phyloP scores from a whole-genome alignment of 2,797 vertebrate species.

The Lophura swinhoii region DNA sequence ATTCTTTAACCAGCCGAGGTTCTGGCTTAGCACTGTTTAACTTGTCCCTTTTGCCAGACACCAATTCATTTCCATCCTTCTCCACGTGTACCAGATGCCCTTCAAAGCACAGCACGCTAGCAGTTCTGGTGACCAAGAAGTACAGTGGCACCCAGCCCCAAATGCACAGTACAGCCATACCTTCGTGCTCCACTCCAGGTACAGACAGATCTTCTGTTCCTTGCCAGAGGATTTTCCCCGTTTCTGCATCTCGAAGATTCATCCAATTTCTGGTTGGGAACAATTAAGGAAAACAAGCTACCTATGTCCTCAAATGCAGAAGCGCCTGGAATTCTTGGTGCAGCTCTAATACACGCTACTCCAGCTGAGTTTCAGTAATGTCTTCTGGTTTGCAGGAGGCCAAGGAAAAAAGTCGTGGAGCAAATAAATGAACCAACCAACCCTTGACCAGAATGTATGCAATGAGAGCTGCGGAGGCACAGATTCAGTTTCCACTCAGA shows the following conservation, averaged over 20 bases:
- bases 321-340: not conserved
- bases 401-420: not conserved
- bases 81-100: not conserved
- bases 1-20: not conserved
- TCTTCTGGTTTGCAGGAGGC: not conserved
- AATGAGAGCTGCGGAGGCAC: not conserved
- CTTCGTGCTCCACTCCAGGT: slow-evolving; percentile 98
- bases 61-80: not conserved
- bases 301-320: not conserved
- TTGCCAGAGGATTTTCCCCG: slow-evolving; percentile 98
- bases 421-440: slow-evolving; percentile 31
- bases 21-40: not conserved
- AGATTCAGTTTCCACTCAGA: slow-evolving; percentile 2
- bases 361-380: not conserved
- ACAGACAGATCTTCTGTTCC: slow-evolving; percentile 97
- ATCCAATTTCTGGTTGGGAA: slow-evolving; percentile 93
- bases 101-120: not conserved
- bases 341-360: not conserved
- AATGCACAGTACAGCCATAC: slow-evolving; percentile 72
- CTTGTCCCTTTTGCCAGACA: not conserved
- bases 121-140: not conserved
- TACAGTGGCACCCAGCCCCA: not conserved
- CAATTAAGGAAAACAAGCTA: slow-evolving; percentile 74
- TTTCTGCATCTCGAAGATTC: slow-evolving; percentile 98
- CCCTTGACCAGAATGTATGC: not conserved